Percentiles rank a stretch among this genome's conserved stretches.
phyloP scores from a whole-genome alignment of 2,888 invertebrate genomes.

The Proisotoma minuta region DNA sequence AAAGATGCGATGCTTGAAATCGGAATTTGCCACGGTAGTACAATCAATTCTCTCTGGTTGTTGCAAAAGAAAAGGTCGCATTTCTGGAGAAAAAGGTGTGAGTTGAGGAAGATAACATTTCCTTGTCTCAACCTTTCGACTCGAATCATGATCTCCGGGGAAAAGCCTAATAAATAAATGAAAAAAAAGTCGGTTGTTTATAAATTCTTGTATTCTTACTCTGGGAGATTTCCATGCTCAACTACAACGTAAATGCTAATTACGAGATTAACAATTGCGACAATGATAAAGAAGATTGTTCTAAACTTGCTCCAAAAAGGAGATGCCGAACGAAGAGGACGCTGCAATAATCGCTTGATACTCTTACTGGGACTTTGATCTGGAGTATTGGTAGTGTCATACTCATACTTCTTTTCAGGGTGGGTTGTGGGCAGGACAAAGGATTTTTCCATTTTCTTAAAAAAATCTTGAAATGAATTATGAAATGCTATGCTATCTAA shows the following conservation, averaged over 20 bases:
- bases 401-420: not conserved
- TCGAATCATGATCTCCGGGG: not conserved
- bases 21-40: not conserved
- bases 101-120: conserved; percentile 20
- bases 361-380: not conserved
- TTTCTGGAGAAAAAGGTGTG: conserved; percentile 24
- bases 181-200: not conserved
- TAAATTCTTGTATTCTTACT: not conserved
- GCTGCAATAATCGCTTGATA: not conserved
- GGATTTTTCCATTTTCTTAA: too few relatives aligned
- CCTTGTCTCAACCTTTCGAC: not conserved
- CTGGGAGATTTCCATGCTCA: conserved; percentile 3
- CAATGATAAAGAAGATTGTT: not conserved
- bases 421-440: not conserved
- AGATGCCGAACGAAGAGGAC: not conserved
- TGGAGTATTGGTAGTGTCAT: not conserved
- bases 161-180: conserved; percentile 12
- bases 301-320: not conserved
- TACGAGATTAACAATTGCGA: conserved; percentile 5
- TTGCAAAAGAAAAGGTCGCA: conserved; percentile 8
- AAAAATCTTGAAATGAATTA: too few relatives aligned
- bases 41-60: conserved; percentile 6
- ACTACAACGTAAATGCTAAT: not conserved
- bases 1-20: conserved; percentile 3
- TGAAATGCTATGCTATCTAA: too few relatives aligned